Conservation (phyloP, 1,140 invertebrate species). For the Drosophila orena region DNA sequence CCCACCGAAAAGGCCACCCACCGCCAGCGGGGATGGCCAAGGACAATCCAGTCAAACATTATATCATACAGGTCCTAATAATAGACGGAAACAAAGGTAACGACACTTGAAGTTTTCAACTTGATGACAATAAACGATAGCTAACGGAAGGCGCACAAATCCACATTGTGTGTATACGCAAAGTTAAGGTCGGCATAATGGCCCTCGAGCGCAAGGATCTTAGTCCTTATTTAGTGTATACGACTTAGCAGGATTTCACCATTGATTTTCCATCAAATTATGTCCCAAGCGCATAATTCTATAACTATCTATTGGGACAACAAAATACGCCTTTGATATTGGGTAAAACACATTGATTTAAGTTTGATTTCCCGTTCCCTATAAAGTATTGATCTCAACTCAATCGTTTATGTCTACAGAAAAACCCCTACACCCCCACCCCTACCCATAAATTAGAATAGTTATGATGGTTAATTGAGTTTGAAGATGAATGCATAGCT, state of each 20-base stretch:
- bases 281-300: not conserved
- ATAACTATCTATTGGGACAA: not conserved
- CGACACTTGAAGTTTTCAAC: conserved; percentile 64
- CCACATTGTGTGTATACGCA: conserved; percentile 18
- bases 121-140: conserved; percentile 48
- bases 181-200: conserved; percentile 16
- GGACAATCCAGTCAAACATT: conserved; percentile 65
- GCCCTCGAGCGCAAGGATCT: conserved; percentile 6
- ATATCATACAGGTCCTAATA: conserved; percentile 59
- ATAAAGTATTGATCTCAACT: not conserved
- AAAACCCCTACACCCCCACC: not conserved
- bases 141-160: conserved; percentile 36
- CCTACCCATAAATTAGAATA: not conserved
- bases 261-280: conserved; percentile 1
- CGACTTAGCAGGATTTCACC: not conserved
- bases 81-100: conserved; percentile 57
- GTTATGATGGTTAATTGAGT: not conserved
- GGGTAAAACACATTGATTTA: not conserved
- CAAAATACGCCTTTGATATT: no score
- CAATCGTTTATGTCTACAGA: not conserved
- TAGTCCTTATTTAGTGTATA: no score
- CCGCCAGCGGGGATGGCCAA: conserved; percentile 32
- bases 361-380: not conserved
- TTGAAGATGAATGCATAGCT: no score
- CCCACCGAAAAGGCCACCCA: conserved; percentile 10